phyloP scores from a whole-genome alignment of 2,888 invertebrate species.

The Diloba caeruleocephala region DNA sequence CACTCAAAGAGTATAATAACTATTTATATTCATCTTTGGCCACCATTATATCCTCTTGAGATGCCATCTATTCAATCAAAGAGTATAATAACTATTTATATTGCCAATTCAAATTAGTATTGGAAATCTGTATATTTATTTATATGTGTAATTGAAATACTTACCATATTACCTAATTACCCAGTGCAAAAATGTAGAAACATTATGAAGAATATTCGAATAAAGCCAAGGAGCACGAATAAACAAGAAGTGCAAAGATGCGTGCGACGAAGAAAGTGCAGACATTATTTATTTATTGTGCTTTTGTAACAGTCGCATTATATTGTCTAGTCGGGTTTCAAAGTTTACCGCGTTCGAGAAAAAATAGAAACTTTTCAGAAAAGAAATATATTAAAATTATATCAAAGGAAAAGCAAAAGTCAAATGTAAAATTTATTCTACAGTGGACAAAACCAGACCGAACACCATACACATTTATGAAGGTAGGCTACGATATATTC shows the following conservation, averaged over 20 bases:
- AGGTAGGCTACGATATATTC: conserved; percentile 24
- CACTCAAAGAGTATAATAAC: no score
- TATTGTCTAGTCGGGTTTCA: conserved; percentile 11
- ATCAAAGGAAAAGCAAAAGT: not conserved
- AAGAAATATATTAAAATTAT: not conserved
- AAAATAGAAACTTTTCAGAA: not conserved
- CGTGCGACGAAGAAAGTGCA: conserved; percentile 15
- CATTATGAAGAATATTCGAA: no score
- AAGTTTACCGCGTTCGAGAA: not conserved
- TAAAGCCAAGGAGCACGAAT: no score
- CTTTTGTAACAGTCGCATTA: conserved; percentile 9
- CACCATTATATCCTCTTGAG: no score
- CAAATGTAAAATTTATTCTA: conserved; percentile 27
- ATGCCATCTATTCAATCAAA: no score
- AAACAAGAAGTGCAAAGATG: not conserved
- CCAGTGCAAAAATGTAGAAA: no score
- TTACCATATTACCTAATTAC: no score
- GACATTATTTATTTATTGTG: conserved; percentile 6
- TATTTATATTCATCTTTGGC: no score
- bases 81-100: no score
- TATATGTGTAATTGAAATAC: no score
- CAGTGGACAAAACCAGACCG: conserved; percentile 19
- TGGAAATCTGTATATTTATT: no score
- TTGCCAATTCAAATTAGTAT: no score
- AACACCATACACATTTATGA: conserved; percentile 19